These are phyloP conservation scores for Actias luna DNA, from an alignment of 2,888 invertebrate genomes.

Conservation along the genomic window DNA sequence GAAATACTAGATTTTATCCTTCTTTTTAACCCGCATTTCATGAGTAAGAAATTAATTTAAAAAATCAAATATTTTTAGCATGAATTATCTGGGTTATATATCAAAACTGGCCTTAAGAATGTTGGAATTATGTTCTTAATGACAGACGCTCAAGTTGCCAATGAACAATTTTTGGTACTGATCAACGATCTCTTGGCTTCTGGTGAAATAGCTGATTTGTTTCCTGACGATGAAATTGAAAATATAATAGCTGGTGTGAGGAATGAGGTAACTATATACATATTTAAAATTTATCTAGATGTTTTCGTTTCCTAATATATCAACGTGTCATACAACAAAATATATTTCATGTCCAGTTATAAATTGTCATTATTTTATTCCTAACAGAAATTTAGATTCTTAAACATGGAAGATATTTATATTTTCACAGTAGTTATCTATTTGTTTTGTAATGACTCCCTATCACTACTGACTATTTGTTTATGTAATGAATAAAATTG, in stretches of 20 bases:
- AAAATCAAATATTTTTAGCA: constrained; percentile 64
- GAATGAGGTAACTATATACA: constrained; percentile 83
- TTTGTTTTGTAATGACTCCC: too few relatives aligned
- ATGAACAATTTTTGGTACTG: constrained; percentile 96
- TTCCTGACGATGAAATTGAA: constrained; percentile 97
- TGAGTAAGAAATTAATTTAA: neutral
- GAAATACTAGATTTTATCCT: neutral
- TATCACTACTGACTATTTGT: too few relatives aligned
- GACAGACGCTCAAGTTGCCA: constrained; percentile 98
- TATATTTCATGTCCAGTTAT: too few relatives aligned
- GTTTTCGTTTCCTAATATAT: neutral
- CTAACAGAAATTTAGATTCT: too few relatives aligned
- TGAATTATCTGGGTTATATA: constrained; percentile 92
- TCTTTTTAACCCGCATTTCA: neutral
- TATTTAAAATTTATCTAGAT: neutral
- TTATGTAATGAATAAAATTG: too few relatives aligned
- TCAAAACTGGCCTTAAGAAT: constrained; percentile 96
- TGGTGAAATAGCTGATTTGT: constrained; percentile 97
- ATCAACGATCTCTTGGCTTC: constrained; percentile 98
- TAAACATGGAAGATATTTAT: too few relatives aligned
- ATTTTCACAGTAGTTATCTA: too few relatives aligned
- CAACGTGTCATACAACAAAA: too few relatives aligned
- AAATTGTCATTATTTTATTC: too few relatives aligned
- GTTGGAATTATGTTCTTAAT: constrained; percentile 97
- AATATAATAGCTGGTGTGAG: constrained; percentile 94